Percentiles rank a stretch among this genome's conserved stretches.
Conservation (phyloP, 2,888 invertebrate species). For the Ferrisia virgata region DNA sequence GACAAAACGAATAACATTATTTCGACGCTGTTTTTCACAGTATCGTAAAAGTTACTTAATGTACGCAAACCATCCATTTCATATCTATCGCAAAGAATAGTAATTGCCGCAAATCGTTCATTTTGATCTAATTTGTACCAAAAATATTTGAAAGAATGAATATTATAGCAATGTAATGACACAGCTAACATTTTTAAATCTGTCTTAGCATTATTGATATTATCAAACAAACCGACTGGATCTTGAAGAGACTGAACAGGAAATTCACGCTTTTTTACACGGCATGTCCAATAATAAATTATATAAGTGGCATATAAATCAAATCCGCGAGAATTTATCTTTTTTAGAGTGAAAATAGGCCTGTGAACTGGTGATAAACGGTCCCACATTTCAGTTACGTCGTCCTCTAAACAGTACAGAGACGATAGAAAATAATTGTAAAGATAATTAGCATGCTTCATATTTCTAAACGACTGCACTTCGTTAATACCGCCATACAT, state of each 20-base stretch:
- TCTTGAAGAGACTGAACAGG: neutral
- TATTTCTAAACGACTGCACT: slow-evolving; percentile 10
- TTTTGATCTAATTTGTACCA: neutral
- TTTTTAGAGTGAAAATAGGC: neutral
- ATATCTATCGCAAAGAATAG: neutral
- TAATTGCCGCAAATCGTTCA: neutral
- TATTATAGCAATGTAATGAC: neutral
- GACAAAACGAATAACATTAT: neutral
- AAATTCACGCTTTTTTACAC: neutral
- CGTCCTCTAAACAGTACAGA: slow-evolving; percentile 19
- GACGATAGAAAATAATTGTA: slow-evolving; percentile 17
- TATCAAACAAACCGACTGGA: neutral
- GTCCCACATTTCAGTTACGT: neutral
- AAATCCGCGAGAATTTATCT: neutral
- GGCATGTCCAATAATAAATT: slow-evolving; percentile 25
- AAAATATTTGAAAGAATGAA: slow-evolving; percentile 27
- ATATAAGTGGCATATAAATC: slow-evolving; percentile 15
- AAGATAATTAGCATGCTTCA: slow-evolving; percentile 2
- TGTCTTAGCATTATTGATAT: neutral
- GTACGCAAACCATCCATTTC: neutral
- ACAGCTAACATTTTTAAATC: slow-evolving; percentile 25
- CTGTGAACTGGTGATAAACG: neutral
- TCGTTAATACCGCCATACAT: neutral
- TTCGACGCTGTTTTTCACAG: neutral
- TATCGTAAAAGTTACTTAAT: neutral